phyloP scores from a whole-genome alignment of 2,888 invertebrate genomes.

The Dicycla oo region DNA sequence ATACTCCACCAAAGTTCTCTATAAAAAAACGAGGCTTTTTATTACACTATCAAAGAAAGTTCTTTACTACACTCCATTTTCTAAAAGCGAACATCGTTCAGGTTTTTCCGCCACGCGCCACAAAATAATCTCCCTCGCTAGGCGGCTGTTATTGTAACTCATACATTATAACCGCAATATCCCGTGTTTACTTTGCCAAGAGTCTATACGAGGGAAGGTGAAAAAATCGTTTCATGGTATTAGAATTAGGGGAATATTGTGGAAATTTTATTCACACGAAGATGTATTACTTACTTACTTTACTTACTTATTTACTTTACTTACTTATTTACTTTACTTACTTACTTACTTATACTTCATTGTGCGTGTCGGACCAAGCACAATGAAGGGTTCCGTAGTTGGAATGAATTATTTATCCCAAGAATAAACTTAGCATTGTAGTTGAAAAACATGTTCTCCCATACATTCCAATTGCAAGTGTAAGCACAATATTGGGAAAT shows the following conservation, averaged over 20 bases:
- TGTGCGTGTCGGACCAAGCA: too few species aligned
- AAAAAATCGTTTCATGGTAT: conserved; percentile 40
- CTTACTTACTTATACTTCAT: too few species aligned
- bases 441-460: too few species aligned
- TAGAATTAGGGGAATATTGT: conserved; percentile 20
- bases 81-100: conserved; percentile 44
- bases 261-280: conserved; percentile 24
- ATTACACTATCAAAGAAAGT: conserved; percentile 21
- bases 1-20: not conserved
- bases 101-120: conserved; percentile 27
- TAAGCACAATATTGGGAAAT: too few species aligned
- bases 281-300: too few species aligned
- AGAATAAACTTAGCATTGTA: too few species aligned
- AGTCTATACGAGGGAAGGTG: conserved; percentile 40
- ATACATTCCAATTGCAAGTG: too few species aligned
- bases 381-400: too few species aligned
- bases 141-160: conserved; percentile 49
- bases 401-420: too few species aligned
- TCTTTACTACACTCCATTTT: conserved; percentile 36
- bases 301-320: too few species aligned
- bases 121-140: conserved; percentile 44
- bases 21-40: conserved; percentile 20
- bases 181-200: conserved; percentile 42
- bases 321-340: too few species aligned
- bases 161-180: conserved; percentile 54